Base-by-base conservation (phyloP, 1,140 invertebrate species). In the Streblospio benedicti region DNA sequence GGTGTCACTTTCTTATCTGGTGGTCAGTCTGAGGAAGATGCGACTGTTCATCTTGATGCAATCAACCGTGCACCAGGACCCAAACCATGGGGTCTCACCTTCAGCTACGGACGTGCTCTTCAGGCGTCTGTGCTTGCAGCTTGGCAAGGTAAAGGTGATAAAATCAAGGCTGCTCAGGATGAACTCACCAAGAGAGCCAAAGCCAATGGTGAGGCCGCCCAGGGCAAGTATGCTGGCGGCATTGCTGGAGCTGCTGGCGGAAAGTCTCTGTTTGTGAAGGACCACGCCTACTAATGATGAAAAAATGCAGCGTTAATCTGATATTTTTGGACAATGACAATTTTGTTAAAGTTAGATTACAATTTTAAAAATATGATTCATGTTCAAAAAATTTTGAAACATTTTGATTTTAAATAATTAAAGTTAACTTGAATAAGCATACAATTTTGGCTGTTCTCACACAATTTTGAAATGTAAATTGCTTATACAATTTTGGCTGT, bases 21-120 rank as follows among this genome's bases (percentile, higher is more conserved):
- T 70, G 95, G 95, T 49, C 93, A 96, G 74, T 91, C 91, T 35
- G 95, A 98, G 76, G 91, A 97, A 75, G 93, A 97, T 71, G 93
- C 95, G 2, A 89, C 93, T 0, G 80, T 94, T 6, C 92, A 97
- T 76, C 81, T 98, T 72, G 88, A 94, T 72, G 93, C 93, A 32
- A 96, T 98, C 75, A 98, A 98, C 78, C 84, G 86, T 67, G 85
- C 81, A 61, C 74, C 81, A 49, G 86, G 82, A 9, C 68, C 67
- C 32, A 88, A 88, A 74, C 94, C 95, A 33, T 99, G 95, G 95
- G 84, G 86, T 20, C 80, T 98, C 2, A 93, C 92, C 62, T 98
- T 98, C 85, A 94, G 91, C 61, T 98, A 91, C 76, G 95, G 95
- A 16, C 85, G 95, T 45, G 85, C 85, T 47, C 76, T 86, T 18